phyloP scores from a whole-genome alignment of 2,888 invertebrate genomes.

The Himalopsyche kuldschensis region DNA sequence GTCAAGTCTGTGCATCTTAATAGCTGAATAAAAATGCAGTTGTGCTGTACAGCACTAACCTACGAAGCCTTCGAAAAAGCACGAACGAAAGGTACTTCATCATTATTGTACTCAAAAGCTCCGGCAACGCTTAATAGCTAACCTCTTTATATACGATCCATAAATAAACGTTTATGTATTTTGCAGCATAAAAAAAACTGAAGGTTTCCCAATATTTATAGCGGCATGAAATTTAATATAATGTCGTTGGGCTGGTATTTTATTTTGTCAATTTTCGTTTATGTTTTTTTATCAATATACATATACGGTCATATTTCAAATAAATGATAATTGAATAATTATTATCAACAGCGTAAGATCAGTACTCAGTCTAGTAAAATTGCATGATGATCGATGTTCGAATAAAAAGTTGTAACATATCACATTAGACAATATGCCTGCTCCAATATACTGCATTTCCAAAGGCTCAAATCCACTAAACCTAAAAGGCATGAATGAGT shows the following conservation, averaged over 20 bases:
- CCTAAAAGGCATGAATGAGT: too few relatives aligned
- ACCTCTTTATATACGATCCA: neutral
- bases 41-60: neutral
- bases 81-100: conserved; percentile 15
- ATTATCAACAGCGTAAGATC: too few relatives aligned
- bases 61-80: neutral
- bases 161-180: neutral
- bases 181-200: neutral
- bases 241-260: neutral
- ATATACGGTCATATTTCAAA: neutral
- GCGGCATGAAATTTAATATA: neutral
- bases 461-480: too few relatives aligned
- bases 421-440: too few relatives aligned
- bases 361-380: too few relatives aligned
- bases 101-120: conserved; percentile 8
- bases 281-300: neutral
- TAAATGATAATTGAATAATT: too few relatives aligned
- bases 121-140: neutral
- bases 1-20: neutral
- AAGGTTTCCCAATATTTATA: neutral
- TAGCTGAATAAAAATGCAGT: neutral
- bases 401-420: too few relatives aligned
- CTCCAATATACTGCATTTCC: too few relatives aligned
- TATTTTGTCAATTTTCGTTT: neutral
- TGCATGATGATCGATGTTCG: too few relatives aligned